phyloP scores from a whole-genome alignment of 1,140 invertebrate species.

The Drosophila equinoxialis region DNA sequence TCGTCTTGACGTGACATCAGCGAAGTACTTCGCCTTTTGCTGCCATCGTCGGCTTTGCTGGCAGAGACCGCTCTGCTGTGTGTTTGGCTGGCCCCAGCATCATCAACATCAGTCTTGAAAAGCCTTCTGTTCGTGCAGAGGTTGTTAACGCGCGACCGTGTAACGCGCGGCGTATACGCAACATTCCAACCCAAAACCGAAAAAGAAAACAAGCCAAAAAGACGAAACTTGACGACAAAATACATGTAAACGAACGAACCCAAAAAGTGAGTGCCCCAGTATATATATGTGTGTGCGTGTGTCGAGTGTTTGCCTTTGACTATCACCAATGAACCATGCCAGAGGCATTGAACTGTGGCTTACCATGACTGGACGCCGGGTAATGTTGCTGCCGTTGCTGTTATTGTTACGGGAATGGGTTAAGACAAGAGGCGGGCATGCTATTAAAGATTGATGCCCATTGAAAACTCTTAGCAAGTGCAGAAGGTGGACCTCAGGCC shows the following conservation, averaged over 20 bases:
- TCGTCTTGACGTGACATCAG: constrained; percentile 53
- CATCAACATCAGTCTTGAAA: constrained; percentile 72
- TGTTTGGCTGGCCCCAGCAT: constrained; percentile 40
- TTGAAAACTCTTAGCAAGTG: constrained; percentile 73
- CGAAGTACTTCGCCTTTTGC: constrained; percentile 39
- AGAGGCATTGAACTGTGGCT: constrained; percentile 70
- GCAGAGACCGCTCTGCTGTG: constrained; percentile 28
- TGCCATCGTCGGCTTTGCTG: constrained; percentile 23
- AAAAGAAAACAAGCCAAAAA: constrained; percentile 43
- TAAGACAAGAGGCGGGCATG: not conserved
- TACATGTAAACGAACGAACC: constrained; percentile 9
- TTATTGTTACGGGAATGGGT: constrained; percentile 16
- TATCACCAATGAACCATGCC: constrained; percentile 60
- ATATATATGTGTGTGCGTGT: constrained; percentile 7
- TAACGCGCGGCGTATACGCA: constrained; percentile 71
- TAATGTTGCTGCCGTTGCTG: constrained; percentile 18
- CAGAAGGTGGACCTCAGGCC: constrained; percentile 30
- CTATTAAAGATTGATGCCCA: constrained; percentile 70
- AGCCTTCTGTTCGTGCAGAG: constrained; percentile 78
- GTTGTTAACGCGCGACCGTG: constrained; percentile 70
- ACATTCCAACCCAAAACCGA: constrained; percentile 2
- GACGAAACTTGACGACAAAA: constrained; percentile 50
- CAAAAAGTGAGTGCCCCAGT: constrained; percentile 42
- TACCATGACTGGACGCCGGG: constrained; percentile 44
- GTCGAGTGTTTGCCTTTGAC: constrained; percentile 37